Percentiles rank a stretch among this genome's conserved stretches.
phyloP scores from a whole-genome alignment of 1,140 invertebrate genomes.

The Caenorhabditis briggsae region DNA sequence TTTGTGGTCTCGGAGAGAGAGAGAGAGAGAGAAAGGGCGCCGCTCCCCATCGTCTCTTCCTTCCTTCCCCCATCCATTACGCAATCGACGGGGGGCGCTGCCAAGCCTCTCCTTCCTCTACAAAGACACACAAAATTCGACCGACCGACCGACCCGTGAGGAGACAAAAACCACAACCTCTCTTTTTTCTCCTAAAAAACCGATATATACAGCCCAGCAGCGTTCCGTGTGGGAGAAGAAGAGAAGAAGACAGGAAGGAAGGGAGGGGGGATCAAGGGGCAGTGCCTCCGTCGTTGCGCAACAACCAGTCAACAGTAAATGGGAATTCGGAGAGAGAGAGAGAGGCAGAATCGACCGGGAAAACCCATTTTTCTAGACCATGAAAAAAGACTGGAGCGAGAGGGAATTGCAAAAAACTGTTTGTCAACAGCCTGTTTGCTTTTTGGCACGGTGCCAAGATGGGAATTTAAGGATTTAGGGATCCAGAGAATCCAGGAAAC shows the following conservation, averaged over 20 bases:
- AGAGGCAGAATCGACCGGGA: not conserved
- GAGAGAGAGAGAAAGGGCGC: not conserved
- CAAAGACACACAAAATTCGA: too few species aligned
- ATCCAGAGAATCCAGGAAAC: too few species aligned
- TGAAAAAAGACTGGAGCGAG: too few species aligned
- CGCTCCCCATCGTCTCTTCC: not conserved
- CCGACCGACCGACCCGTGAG: too few species aligned
- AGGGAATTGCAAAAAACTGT: too few species aligned
- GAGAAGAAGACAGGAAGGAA: not conserved
- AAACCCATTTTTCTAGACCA: not conserved
- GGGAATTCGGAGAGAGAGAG: not conserved
- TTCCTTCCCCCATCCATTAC: not conserved
- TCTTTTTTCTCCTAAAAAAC: not conserved
- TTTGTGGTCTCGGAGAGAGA: too few species aligned
- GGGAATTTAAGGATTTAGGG: too few species aligned
- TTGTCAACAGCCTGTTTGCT: too few species aligned
- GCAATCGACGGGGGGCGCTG: conserved; percentile 4
- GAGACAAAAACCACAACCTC: too few species aligned
- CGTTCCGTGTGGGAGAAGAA: conserved; percentile 8
- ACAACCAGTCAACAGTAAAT: not conserved
- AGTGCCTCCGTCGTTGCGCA: not conserved
- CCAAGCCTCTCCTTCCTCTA: not conserved
- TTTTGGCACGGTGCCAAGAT: too few species aligned
- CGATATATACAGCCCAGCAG: not conserved
- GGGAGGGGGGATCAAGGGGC: not conserved